These are phyloP conservation scores for Allobates femoralis DNA, from an alignment of 2,797 vertebrate species.

Conservation along the genomic window DNA sequence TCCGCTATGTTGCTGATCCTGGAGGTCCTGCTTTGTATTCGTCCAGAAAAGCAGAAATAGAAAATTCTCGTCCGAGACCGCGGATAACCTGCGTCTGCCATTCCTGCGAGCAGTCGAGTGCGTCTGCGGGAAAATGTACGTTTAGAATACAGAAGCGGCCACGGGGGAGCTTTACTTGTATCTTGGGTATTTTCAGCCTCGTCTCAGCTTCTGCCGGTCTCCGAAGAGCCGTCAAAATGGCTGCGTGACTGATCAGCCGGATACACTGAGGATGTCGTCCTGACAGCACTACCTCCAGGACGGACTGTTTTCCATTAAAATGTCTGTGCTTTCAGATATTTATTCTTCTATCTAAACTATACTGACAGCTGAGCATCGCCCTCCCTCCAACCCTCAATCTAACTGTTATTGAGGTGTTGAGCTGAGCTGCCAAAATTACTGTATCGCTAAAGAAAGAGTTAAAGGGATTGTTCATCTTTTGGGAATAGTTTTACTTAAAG, in stretches of 20 bases:
- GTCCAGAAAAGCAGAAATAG: background rate
- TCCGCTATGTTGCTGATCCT: constrained; percentile 14
- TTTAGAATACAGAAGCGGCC: no score
- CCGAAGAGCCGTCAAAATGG: background rate
- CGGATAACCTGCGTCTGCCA: background rate
- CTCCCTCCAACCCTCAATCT: background rate
- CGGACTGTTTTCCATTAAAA: background rate
- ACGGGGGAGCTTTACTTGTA: background rate
- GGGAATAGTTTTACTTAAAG: no score
- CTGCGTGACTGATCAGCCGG: background rate
- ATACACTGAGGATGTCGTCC: background rate
- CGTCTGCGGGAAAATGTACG: background rate
- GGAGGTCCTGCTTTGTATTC: constrained; percentile 10
- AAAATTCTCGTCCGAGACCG: background rate
- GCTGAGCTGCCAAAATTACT: no score
- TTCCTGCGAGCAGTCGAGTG: background rate
- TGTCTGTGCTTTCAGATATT: background rate
- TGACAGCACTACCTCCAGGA: background rate
- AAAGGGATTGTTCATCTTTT: no score
- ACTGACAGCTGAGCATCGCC: background rate
- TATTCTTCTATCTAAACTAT: background rate
- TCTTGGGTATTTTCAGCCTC: background rate
- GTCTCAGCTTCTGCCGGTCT: background rate
- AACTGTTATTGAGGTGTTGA: no score
- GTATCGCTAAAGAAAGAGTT: no score